phyloP scores from a whole-genome alignment of 2,797 vertebrate genomes.

The Aselliscus stoliczkanus region DNA sequence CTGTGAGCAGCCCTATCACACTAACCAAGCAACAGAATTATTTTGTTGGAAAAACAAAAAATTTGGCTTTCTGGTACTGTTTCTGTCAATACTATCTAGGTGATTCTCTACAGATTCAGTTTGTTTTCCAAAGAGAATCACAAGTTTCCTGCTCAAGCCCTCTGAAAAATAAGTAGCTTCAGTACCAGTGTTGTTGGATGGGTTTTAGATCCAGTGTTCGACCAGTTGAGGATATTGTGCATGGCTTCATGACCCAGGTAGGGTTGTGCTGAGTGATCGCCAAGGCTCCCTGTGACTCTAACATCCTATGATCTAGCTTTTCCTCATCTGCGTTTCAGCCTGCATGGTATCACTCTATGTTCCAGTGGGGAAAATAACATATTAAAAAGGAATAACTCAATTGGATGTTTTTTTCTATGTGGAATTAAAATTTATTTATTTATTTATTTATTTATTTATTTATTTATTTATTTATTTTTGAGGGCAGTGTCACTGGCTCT shows the following conservation, averaged over 20 bases:
- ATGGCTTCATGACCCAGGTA: neutral
- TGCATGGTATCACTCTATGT: neutral
- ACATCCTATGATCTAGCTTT: neutral
- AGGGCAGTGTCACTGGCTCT: no score
- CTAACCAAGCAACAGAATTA: neutral
- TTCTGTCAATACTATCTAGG: no score
- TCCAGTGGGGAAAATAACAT: neutral
- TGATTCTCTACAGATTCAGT: neutral
- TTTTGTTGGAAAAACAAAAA: neutral
- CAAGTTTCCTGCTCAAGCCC: neutral
- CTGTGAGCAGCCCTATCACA: neutral
- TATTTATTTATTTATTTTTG: no score
- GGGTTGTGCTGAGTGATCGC: neutral
- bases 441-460: no score
- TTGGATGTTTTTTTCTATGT: neutral
- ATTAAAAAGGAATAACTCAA: neutral
- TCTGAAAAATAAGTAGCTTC: neutral
- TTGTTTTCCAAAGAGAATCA: neutral
- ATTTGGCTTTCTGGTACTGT: neutral
- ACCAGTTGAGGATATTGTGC: neutral
- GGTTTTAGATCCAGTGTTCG: neutral
- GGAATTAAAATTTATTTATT: neutral
- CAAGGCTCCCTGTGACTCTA: neutral
- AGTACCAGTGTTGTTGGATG: neutral
- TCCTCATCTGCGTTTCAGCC: neutral